A percentile compares a stretch with the other conserved stretches of the same genome.
Evolutionary conservation across 2,113 vertebrate species (phyloP).

Genomic region (Ammodramus savannarum): DNA sequence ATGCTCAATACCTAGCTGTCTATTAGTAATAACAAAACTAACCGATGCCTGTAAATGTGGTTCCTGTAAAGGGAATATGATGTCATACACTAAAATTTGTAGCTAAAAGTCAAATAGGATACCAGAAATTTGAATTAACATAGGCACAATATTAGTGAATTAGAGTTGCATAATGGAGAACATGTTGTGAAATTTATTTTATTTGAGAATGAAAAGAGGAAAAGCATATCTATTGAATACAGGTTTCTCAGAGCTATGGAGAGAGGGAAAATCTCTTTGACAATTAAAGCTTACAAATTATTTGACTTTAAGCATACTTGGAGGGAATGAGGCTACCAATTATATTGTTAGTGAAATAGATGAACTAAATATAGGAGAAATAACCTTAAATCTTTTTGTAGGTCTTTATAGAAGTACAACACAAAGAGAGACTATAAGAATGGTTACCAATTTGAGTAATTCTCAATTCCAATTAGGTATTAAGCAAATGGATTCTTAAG

Average conservation of each 20-base stretch:
- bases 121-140: neutral
- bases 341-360: neutral
- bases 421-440: neutral
- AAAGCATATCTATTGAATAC: neutral
- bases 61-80: neutral
- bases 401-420: neutral
- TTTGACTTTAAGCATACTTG: neutral
- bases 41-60: neutral
- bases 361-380: neutral
- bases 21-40: neutral
- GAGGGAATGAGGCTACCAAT: neutral
- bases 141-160: neutral
- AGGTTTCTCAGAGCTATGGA: neutral
- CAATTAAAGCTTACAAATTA: neutral
- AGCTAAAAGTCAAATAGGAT: neutral
- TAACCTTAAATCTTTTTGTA: neutral
- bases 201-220: neutral
- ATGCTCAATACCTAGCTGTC: neutral
- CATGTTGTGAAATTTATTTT: neutral
- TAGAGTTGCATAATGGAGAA: neutral
- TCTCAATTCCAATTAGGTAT: neutral
- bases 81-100: neutral
- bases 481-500: neutral
- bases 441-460: neutral
- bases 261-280: neutral